phyloP scores from a whole-genome alignment of 2,797 vertebrate species.

The Denticeps clupeoides region DNA sequence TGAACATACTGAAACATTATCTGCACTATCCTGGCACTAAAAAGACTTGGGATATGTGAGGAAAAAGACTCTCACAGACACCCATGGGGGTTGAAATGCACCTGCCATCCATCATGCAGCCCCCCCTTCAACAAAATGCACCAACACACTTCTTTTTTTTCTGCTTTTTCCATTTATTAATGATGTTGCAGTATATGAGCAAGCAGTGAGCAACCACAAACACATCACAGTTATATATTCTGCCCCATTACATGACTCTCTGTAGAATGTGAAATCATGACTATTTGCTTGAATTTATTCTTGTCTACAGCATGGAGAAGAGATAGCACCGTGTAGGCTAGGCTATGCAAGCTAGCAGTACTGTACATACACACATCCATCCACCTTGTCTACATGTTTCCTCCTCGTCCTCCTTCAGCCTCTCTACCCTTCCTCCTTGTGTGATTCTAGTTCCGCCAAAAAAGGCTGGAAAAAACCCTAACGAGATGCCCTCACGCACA shows the following conservation, averaged over 20 bases:
- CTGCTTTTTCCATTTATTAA: slow-evolving; percentile 87
- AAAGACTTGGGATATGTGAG: too few species aligned
- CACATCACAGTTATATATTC: slow-evolving; percentile 79
- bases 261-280: slow-evolving; percentile 3
- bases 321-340: slow-evolving; percentile 66
- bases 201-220: slow-evolving; percentile 88
- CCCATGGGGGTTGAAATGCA: slow-evolving; percentile 32
- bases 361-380: slow-evolving; percentile 53
- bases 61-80: too few species aligned
- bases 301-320: slow-evolving; percentile 55
- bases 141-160: slow-evolving; percentile 60
- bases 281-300: slow-evolving; percentile 30
- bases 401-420: slow-evolving; percentile 40
- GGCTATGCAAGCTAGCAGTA: slow-evolving; percentile 36
- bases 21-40: slow-evolving; percentile 15
- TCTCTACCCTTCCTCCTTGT: slow-evolving; percentile 42
- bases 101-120: slow-evolving; percentile 32
- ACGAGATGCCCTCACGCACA: slow-evolving; percentile 59
- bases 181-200: slow-evolving; percentile 76
- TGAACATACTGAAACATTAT: slow-evolving; percentile 23
- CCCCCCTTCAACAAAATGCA: slow-evolving; percentile 47
- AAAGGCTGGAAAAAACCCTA: slow-evolving; percentile 81
- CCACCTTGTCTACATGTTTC: slow-evolving; percentile 18
- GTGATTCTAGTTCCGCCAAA: slow-evolving; percentile 46
- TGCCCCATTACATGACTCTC: slow-evolving; percentile 69